These are phyloP conservation scores for Madoqua kirkii DNA, from an alignment of 2,113 vertebrate genomes.

Conservation along the genomic window DNA sequence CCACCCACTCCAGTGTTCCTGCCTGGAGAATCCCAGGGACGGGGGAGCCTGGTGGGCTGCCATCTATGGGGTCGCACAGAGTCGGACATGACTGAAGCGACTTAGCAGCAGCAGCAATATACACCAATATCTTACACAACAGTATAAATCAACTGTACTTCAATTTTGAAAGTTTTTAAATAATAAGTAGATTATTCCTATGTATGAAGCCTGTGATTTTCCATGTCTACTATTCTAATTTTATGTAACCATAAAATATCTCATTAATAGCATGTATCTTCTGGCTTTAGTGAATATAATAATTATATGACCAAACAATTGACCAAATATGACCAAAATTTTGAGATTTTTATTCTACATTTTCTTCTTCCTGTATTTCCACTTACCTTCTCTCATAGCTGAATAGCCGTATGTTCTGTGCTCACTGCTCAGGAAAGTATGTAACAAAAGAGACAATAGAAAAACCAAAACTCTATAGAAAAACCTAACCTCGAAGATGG, in stretches of 20 bases:
- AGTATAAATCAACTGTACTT: neutral
- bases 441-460: neutral
- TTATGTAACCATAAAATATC: neutral
- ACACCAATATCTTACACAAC: neutral
- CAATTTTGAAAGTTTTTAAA: neutral
- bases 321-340: neutral
- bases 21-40: no score
- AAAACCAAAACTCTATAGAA: neutral
- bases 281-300: neutral
- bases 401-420: neutral
- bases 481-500: neutral
- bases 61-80: no score
- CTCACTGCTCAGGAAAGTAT: neutral
- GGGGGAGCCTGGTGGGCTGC: no score
- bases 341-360: neutral
- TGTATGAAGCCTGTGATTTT: neutral
- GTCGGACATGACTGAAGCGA: accelerated
- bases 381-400: neutral
- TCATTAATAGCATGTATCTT: neutral
- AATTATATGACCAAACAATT: neutral
- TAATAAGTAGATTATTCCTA: conserved; percentile 1
- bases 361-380: neutral
- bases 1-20: no score
- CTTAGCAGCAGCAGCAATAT: neutral
- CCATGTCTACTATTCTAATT: neutral